Evolutionary conservation across 37 sponge, comb jelly and placozoan genomes (phyloP).

Genomic region (Spongilla lacustris): DNA sequence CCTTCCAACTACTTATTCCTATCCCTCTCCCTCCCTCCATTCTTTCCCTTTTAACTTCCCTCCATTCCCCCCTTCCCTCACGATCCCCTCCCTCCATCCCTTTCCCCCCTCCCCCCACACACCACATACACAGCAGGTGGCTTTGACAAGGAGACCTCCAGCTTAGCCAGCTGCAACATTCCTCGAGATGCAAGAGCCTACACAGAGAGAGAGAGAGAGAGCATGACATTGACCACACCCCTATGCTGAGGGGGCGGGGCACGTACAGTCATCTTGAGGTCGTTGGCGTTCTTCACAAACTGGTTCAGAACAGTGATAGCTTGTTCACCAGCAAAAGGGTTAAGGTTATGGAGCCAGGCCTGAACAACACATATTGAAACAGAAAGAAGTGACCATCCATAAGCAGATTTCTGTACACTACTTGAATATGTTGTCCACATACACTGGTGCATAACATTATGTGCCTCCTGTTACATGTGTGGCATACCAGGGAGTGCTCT

Average conservation of each 20-base stretch:
- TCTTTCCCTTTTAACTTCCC: not conserved
- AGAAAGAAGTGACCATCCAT: too few relatives aligned
- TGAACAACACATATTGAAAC: too few relatives aligned
- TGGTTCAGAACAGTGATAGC: constrained; percentile 28
- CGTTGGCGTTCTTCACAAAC: constrained; percentile 29
- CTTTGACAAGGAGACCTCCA: not conserved
- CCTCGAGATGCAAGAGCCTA: not conserved
- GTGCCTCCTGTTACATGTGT: too few relatives aligned
- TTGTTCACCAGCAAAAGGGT: constrained; percentile 15
- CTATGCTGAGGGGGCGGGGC: not conserved
- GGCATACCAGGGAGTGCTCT: constrained; percentile 30
- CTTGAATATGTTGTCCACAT: too few relatives aligned
- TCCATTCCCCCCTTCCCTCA: not conserved
- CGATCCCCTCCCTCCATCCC: not conserved
- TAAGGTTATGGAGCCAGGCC: constrained; percentile 50
- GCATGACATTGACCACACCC: not conserved
- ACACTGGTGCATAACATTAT: too few relatives aligned
- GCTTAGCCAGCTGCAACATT: not conserved
- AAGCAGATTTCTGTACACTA: too few relatives aligned
- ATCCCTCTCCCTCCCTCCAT: not conserved
- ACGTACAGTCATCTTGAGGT: constrained; percentile 35
- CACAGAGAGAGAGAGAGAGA: not conserved
- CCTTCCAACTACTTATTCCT: too few relatives aligned
- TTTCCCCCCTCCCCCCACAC: not conserved
- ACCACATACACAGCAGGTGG: not conserved